Base-by-base conservation (phyloP, 2,797 vertebrate species). In the Mormyrus hasselquistii region DNA sequence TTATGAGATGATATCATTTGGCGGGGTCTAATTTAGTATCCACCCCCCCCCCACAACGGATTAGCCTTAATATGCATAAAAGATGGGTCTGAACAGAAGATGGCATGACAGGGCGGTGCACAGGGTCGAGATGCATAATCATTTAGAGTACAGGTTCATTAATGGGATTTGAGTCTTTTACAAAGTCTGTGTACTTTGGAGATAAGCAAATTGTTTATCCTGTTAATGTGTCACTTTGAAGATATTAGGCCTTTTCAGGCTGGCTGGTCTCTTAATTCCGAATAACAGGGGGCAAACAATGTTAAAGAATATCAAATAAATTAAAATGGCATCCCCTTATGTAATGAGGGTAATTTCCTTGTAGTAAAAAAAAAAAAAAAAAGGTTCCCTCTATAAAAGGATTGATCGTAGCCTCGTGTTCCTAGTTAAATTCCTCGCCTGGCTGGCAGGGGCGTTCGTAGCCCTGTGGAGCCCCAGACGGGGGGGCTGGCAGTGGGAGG, bases 171-270 rank as follows among this genome's bases (percentile, higher is more conserved):
- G 91, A 90, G 93, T 92, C 92, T 95, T 95, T 93, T 93, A 92
- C 92, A 93, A 94, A 93, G 90, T 92, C 94, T 90, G 92, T 94
- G 94, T 93, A 95, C 95, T 95, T 93, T 91, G 91, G 91, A 92
- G 94, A 96, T 95, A 95, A 96, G 94, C 92, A 92, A 91, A 92
- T 93, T 95, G 95, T 96, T 96, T 97, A 97, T 96, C 95, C 95
- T 90, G 93, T 95, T 96, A 96, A 96, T 96, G 95, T 95, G 94
- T 94, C 96, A 95, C 95, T 96, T 96, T 96, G 95, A 96, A 96
- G 95, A 96, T 94, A 97, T 96, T 96, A 96, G 90, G 92, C 69
- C 89, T 92, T 93, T 93, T 89, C 91, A 95, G 96, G 95, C 96
- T 84, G 89, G 69, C n/a, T 94, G 95, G 95, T 95, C 92, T 89